Conservation (phyloP, 2,113 vertebrate genomes). For the Eleginops maclovinus region DNA sequence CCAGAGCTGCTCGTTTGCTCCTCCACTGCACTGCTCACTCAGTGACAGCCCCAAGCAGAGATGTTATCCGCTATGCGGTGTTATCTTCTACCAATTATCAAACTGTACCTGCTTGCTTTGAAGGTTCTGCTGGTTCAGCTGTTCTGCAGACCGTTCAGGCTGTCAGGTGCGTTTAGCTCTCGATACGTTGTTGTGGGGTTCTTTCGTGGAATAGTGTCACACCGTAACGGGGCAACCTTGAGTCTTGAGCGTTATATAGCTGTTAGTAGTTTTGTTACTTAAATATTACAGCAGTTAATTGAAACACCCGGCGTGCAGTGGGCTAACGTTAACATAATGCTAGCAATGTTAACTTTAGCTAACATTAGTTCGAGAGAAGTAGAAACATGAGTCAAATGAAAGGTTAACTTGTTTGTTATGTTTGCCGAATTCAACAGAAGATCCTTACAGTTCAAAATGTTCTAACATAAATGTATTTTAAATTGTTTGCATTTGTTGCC, state of each 20-base stretch:
- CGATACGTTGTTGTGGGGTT: background rate
- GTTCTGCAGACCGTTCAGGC: conserved; percentile 50
- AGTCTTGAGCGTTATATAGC: background rate
- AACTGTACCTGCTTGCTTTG: conserved; percentile 72
- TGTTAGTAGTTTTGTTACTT: background rate
- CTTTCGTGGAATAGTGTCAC: background rate
- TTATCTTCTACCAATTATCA: conserved; percentile 48
- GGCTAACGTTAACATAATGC: background rate
- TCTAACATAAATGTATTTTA: accelerated
- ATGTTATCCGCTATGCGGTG: conserved; percentile 50
- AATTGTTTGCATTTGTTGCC: accelerated
- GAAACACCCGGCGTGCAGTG: background rate
- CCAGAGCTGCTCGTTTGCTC: background rate
- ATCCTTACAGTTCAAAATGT: accelerated
- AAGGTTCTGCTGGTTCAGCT: conserved; percentile 74
- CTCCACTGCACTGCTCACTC: background rate
- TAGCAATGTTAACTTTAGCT: conserved; percentile 8
- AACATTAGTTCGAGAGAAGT: background rate
- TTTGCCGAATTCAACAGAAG: conserved; percentile 32
- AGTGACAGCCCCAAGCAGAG: background rate
- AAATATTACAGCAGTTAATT: background rate
- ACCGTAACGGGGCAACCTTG: background rate
- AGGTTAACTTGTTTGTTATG: accelerated
- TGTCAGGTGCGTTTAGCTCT: conserved; percentile 73
- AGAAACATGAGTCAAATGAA: background rate